Conservation (phyloP, 2,888 invertebrate genomes). For the Cheilosia pagana region DNA sequence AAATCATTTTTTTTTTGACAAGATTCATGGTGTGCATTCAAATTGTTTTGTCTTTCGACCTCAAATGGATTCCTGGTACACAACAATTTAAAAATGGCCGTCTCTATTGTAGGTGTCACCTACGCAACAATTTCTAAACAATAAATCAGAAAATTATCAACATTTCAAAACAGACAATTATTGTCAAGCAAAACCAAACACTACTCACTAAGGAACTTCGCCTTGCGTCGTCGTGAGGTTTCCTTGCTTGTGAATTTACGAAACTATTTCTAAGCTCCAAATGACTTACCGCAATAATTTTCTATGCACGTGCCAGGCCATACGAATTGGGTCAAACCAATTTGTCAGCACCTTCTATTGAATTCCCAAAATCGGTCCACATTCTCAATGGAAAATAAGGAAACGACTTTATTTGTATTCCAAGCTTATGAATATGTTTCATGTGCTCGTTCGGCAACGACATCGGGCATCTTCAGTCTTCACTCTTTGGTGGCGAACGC, state of each 20-base stretch:
- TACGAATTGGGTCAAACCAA: constrained; percentile 28
- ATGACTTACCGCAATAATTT: constrained; percentile 38
- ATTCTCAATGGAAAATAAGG: constrained; percentile 17
- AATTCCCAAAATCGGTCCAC: constrained; percentile 28
- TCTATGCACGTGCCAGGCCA: constrained; percentile 30
- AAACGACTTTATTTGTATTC: constrained; percentile 11
- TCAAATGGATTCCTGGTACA: too few relatives aligned
- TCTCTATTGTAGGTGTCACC: too few relatives aligned
- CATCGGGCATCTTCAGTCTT: constrained; percentile 2
- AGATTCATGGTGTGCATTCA: too few relatives aligned
- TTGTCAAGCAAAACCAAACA: neutral
- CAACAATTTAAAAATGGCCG: too few relatives aligned
- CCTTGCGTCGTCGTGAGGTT: neutral
- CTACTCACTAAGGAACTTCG: neutral
- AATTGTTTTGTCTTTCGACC: too few relatives aligned
- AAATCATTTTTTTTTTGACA: too few relatives aligned
- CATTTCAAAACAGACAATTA: neutral
- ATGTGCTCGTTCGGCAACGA: neutral
- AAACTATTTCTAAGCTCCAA: constrained; percentile 4
- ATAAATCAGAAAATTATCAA: neutral
- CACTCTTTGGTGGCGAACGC: constrained; percentile 10
- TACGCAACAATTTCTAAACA: too few relatives aligned
- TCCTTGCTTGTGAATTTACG: neutral
- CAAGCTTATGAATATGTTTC: constrained; percentile 17
- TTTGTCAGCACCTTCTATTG: constrained; percentile 24